A percentile compares a stretch with the other conserved stretches of the same genome.
Conservation (phyloP, 2,113 vertebrate genomes). For the Spea multiplicata region DNA sequence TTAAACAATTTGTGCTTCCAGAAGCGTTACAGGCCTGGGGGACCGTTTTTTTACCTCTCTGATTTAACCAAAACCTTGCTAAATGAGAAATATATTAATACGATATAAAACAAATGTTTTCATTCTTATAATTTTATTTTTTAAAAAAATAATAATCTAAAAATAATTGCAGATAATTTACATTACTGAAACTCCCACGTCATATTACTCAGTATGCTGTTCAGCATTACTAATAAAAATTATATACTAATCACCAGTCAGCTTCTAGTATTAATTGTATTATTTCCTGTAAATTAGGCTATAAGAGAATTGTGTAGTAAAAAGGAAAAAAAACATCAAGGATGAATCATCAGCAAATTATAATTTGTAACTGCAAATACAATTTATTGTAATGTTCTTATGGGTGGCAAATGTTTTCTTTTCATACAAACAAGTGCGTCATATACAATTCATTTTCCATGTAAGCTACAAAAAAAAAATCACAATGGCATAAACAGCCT, state of each 20-base stretch:
- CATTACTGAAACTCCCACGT: too few species aligned
- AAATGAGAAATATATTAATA: too few species aligned
- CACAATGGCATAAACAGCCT: too few species aligned
- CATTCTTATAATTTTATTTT: too few species aligned
- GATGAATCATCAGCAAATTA: conserved; percentile 55
- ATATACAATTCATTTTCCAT: background rate
- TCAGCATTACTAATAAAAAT: background rate
- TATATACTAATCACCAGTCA: conserved; percentile 49
- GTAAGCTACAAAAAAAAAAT: background rate
- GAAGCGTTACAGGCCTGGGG: too few species aligned
- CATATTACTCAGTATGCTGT: too few species aligned
- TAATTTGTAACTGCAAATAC: conserved; percentile 47
- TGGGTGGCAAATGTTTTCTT: conserved; percentile 8
- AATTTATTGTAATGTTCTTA: conserved; percentile 30
- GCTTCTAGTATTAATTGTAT: conserved; percentile 50
- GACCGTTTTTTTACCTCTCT: too few species aligned
- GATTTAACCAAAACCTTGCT: too few species aligned
- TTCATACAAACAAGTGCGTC: background rate
- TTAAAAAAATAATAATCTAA: too few species aligned
- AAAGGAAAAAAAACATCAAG: conserved; percentile 53
- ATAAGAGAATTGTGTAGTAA: conserved; percentile 47
- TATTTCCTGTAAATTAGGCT: conserved; percentile 54
- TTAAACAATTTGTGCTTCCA: too few species aligned
- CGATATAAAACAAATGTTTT: too few species aligned
- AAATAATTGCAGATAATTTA: too few species aligned